Evolutionary conservation across 2,888 invertebrate species (phyloP).

Genomic region (Phaedon cochleariae): DNA sequence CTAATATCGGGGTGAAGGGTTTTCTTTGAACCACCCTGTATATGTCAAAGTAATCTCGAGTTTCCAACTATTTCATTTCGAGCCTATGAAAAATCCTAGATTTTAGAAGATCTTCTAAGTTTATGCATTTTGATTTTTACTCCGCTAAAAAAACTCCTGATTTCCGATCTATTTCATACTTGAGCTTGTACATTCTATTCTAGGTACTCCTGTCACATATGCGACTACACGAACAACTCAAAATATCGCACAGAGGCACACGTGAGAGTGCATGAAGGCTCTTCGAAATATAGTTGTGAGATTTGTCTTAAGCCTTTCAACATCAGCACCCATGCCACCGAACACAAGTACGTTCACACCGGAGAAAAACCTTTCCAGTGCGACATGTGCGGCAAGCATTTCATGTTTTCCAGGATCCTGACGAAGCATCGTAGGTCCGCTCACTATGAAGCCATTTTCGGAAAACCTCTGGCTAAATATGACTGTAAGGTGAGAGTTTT

Average conservation of each 20-base stretch:
- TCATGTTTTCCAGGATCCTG: constrained; percentile 62
- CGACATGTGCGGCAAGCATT: constrained; percentile 64
- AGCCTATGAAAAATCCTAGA: no score
- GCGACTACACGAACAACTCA: constrained; percentile 51
- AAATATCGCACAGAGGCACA: constrained; percentile 58
- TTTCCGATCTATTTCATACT: no score
- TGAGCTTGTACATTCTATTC: no score
- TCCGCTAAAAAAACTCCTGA: no score
- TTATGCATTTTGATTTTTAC: no score
- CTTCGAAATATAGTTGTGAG: constrained; percentile 57
- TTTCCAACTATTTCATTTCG: no score
- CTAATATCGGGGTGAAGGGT: no score
- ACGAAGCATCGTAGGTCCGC: constrained; percentile 62
- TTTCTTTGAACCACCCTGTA: no score
- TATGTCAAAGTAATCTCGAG: no score
- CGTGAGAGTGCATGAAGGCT: constrained; percentile 59
- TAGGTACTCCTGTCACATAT: constrained; percentile 49
- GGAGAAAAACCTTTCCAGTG: constrained; percentile 63
- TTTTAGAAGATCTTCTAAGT: no score
- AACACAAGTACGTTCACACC: constrained; percentile 52
- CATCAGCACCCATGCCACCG: constrained; percentile 50
- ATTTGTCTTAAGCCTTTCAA: constrained; percentile 51
- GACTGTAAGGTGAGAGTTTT: constrained; percentile 59
- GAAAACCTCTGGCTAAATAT: constrained; percentile 53
- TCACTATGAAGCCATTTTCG: constrained; percentile 60